phyloP scores from a whole-genome alignment of 2,113 vertebrate species.

The Hemichromis elongatus region DNA sequence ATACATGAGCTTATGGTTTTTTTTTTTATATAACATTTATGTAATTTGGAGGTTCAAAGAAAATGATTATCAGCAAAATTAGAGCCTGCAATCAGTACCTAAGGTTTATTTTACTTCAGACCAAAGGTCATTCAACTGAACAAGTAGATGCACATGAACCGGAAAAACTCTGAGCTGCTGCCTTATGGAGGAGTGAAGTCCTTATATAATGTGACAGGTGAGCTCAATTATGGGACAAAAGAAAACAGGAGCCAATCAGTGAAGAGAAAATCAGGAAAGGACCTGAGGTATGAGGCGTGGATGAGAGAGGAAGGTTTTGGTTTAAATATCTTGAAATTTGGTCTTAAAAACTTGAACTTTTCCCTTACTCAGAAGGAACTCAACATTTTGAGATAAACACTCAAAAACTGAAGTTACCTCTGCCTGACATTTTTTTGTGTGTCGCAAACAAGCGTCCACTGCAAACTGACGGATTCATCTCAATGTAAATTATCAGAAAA shows the following conservation, averaged over 20 bases:
- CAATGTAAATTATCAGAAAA: not conserved
- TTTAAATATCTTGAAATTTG: fast-evolving
- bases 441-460: not conserved
- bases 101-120: not conserved
- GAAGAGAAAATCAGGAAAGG: not conserved
- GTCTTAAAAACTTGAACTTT: not conserved
- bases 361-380: not conserved
- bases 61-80: not conserved
- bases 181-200: not conserved
- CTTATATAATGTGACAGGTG: not conserved
- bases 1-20: fast-evolving
- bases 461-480: not conserved
- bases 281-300: not conserved
- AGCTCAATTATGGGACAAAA: not conserved
- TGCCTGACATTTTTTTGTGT: not conserved
- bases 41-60: not conserved
- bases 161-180: not conserved
- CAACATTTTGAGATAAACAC: not conserved
- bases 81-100: not conserved
- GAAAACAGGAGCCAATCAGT: not conserved
- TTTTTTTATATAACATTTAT: not conserved
- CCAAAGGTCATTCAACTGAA: not conserved
- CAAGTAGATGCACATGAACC: not conserved
- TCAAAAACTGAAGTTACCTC: not conserved
- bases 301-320: not conserved